phyloP scores from a whole-genome alignment of 1,140 invertebrate genomes.

The Episyrphus balteatus region DNA sequence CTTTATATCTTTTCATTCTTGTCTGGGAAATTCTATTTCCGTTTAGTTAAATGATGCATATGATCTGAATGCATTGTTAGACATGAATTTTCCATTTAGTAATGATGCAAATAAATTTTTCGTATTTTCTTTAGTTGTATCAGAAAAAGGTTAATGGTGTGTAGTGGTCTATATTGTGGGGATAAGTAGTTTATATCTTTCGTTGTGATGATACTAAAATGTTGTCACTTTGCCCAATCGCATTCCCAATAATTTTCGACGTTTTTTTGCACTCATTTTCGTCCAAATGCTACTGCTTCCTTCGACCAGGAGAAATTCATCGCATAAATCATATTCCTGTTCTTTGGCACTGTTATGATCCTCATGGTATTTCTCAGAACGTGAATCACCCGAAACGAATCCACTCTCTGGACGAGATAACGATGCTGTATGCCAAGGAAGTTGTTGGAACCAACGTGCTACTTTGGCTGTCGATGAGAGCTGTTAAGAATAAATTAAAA shows the following conservation, averaged over 20 bases:
- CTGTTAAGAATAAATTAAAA: too few species aligned
- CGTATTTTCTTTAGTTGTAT: too few species aligned
- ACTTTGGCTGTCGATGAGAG: constrained; percentile 58
- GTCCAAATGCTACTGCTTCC: constrained; percentile 47
- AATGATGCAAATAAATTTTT: too few species aligned
- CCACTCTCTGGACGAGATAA: constrained; percentile 59
- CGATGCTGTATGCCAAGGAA: constrained; percentile 45
- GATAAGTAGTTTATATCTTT: too few species aligned
- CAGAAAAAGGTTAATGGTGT: too few species aligned
- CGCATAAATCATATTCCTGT: constrained; percentile 37
- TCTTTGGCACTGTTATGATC: constrained; percentile 36
- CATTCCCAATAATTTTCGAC: constrained; percentile 48
- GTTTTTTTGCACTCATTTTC: constrained; percentile 53
- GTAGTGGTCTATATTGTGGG: too few species aligned
- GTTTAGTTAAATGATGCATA: too few species aligned
- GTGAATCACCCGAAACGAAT: constrained; percentile 50
- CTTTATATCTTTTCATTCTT: too few species aligned
- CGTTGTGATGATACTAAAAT: constrained; percentile 40
- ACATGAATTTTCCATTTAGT: too few species aligned
- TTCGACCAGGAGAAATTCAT: constrained; percentile 42
- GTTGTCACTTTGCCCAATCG: constrained; percentile 54
- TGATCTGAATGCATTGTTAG: too few species aligned
- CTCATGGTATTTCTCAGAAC: constrained; percentile 34
- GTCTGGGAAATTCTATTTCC: too few species aligned
- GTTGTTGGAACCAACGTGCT: constrained; percentile 58